Evolutionary conservation across 2,797 vertebrate genomes (phyloP).

Genomic region (Meriones psammophilus): DNA sequence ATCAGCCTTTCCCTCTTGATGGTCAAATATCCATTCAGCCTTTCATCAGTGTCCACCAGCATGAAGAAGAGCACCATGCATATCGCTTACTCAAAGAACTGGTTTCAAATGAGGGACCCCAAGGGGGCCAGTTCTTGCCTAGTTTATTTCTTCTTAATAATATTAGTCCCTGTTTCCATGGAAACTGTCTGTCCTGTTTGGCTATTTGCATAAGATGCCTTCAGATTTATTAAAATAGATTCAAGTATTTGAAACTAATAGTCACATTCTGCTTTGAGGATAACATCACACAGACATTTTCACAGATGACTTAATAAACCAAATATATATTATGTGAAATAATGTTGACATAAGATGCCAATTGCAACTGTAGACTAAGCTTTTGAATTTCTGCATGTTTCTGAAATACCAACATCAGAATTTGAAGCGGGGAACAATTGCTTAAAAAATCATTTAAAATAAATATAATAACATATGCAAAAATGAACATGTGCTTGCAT

Average conservation of each 20-base stretch:
- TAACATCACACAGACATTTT: slow-evolving; percentile 62
- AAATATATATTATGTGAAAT: slow-evolving; percentile 52
- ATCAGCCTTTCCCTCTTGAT: slow-evolving; percentile 52
- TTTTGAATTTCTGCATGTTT: slow-evolving; percentile 39
- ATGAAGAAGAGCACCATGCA: slow-evolving; percentile 76
- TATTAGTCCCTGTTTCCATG: slow-evolving; percentile 88
- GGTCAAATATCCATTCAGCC: slow-evolving; percentile 76
- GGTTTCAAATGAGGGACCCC: slow-evolving; percentile 84
- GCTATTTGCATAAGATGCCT: slow-evolving; percentile 83
- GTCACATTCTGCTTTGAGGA: slow-evolving; percentile 65
- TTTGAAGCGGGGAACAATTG: background rate
- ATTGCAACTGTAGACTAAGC: slow-evolving; percentile 34
- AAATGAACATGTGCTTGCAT: background rate
- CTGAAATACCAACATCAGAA: slow-evolving; percentile 50
- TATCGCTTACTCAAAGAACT: slow-evolving; percentile 67
- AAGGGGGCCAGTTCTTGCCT: slow-evolving; percentile 75
- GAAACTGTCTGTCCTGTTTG: slow-evolving; percentile 88
- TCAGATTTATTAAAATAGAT: slow-evolving; percentile 87
- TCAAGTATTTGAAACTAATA: slow-evolving; percentile 78
- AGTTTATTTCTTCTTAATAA: slow-evolving; percentile 85
- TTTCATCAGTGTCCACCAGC: slow-evolving; percentile 80
- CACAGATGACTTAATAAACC: slow-evolving; percentile 70
- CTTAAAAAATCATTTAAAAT: slow-evolving; percentile 57
- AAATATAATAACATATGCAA: slow-evolving; percentile 16
- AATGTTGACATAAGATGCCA: slow-evolving; percentile 6